phyloP scores from a whole-genome alignment of 1,140 invertebrate genomes.

The Mycetomoellerius zeteki region DNA sequence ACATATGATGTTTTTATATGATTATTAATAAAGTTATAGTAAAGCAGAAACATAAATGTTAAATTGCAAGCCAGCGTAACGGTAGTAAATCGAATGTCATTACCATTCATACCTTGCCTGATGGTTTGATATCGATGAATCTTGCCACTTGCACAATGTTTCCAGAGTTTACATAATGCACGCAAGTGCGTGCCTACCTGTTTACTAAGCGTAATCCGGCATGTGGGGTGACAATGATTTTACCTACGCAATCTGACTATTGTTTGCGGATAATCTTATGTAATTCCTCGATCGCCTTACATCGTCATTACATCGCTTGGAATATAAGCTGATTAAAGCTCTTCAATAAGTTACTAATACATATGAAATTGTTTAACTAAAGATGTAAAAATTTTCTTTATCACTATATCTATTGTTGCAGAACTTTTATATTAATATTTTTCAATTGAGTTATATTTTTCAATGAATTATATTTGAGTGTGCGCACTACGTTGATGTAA shows the following conservation, averaged over 20 bases:
- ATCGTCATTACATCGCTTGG: neutral
- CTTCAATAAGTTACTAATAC: neutral
- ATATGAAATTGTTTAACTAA: slow-evolving; percentile 7
- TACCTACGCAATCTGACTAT: slow-evolving; percentile 56
- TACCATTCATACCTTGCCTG: slow-evolving; percentile 30
- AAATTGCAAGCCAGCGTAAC: slow-evolving; percentile 3
- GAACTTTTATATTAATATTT: slow-evolving; percentile 9
- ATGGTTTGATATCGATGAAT: slow-evolving; percentile 50
- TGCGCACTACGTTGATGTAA: neutral
- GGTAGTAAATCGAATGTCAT: slow-evolving; percentile 49
- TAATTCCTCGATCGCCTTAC: slow-evolving; percentile 48
- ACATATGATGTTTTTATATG: neutral
- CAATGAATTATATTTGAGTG: neutral
- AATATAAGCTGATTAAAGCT: slow-evolving; percentile 48
- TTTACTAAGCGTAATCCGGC: slow-evolving; percentile 25
- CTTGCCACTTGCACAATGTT: slow-evolving; percentile 34
- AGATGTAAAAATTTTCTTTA: neutral
- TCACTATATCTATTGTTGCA: neutral
- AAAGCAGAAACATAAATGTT: slow-evolving; percentile 1
- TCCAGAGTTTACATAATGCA: slow-evolving; percentile 58
- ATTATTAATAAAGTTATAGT: slow-evolving; percentile 15
- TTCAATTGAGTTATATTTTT: neutral
- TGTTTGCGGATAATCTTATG: slow-evolving; percentile 48
- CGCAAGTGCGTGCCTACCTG: slow-evolving; percentile 31
- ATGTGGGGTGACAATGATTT: slow-evolving; percentile 61